A percentile compares a stretch with the other conserved stretches of the same genome.
Evolutionary conservation across 2,888 invertebrate species (phyloP).

Genomic region (Pollenia angustigena): DNA sequence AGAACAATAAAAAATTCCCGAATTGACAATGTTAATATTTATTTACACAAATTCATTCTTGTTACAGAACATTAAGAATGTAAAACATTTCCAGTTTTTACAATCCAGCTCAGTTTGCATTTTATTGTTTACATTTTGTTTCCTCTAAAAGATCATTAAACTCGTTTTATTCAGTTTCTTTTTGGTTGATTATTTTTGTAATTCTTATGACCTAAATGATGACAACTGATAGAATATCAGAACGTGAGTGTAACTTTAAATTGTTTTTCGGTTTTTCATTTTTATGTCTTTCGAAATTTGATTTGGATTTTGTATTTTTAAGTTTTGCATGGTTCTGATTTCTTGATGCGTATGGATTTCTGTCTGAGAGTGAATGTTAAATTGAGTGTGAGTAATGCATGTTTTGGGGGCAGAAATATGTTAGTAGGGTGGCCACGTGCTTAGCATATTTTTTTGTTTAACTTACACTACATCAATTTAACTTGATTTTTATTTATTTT

Average conservation of each 20-base stretch:
- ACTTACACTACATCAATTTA: slow-evolving; percentile 17
- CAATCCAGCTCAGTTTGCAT: slow-evolving; percentile 2
- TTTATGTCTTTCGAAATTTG: background rate
- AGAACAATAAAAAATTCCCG: too few relatives aligned
- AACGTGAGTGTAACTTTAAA: background rate
- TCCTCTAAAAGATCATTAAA: slow-evolving; percentile 50
- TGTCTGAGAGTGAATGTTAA: background rate
- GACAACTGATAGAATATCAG: background rate
- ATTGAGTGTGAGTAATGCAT: slow-evolving; percentile 32
- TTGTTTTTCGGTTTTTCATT: slow-evolving; percentile 1
- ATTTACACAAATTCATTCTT: too few relatives aligned
- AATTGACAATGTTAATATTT: too few relatives aligned
- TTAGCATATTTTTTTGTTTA: slow-evolving; percentile 54
- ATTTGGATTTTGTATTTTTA: background rate
- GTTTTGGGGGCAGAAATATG: slow-evolving; percentile 7
- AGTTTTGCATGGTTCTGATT: slow-evolving; percentile 4
- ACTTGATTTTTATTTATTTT: slow-evolving; percentile 10
- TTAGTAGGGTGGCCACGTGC: slow-evolving; percentile 67
- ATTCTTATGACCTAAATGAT: slow-evolving; percentile 35
- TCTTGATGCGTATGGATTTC: background rate
- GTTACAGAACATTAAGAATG: background rate
- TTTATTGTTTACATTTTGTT: background rate
- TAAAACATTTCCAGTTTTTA: slow-evolving; percentile 5
- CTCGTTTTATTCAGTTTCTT: slow-evolving; percentile 21
- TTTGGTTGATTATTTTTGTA: background rate